Percentiles rank a stretch among this genome's conserved stretches.
phyloP scores from a whole-genome alignment of 2,797 vertebrate species.

The Lycodopsis pacificus region DNA sequence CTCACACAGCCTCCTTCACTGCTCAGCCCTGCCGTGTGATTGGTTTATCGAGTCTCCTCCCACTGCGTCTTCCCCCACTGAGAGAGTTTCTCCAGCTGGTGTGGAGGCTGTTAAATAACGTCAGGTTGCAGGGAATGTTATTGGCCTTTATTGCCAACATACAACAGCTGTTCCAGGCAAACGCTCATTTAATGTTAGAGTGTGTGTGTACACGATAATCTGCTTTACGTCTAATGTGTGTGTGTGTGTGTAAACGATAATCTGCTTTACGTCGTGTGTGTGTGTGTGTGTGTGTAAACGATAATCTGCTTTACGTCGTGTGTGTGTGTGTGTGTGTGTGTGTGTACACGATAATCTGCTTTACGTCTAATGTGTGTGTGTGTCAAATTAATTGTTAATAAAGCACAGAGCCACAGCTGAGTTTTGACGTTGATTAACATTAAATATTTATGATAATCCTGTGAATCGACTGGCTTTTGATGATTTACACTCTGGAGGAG shows the following conservation, averaged over 20 bases:
- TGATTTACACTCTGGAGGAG: too few relatives aligned
- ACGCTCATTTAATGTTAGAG: slow-evolving; percentile 22
- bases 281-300: slow-evolving; percentile 1
- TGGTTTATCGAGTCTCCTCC: slow-evolving; percentile 36
- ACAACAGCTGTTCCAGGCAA: slow-evolving; percentile 29
- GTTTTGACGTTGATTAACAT: not conserved
- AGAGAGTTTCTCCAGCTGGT: slow-evolving; percentile 43
- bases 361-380: not conserved
- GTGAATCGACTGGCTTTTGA: not conserved
- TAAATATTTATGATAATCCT: not conserved
- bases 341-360: not conserved
- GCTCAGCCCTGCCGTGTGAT: not conserved
- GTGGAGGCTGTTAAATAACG: slow-evolving; percentile 21
- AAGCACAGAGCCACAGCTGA: not conserved
- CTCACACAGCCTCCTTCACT: too few relatives aligned
- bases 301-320: not conserved
- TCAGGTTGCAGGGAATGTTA: not conserved
- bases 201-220: not conserved
- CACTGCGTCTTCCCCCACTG: slow-evolving; percentile 20
- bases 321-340: not conserved
- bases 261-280: not conserved
- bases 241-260: not conserved
- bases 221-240: not conserved
- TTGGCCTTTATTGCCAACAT: slow-evolving; percentile 12
- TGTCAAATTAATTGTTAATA: not conserved